phyloP scores from a whole-genome alignment of 2,888 invertebrate genomes.

The Netelia inedita region DNA sequence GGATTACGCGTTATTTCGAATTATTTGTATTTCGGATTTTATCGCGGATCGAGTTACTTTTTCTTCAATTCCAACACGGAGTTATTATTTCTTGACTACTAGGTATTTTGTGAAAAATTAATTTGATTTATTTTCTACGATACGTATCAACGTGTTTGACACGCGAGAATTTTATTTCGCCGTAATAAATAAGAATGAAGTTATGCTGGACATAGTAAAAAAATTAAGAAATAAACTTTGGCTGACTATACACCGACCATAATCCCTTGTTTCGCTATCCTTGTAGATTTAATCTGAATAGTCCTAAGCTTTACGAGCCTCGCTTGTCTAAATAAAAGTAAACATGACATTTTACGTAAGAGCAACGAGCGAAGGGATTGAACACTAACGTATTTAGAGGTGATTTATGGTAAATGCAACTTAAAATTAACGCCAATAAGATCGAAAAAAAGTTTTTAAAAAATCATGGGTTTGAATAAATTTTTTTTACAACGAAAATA shows the following conservation, averaged over 20 bases:
- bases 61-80: no score
- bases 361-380: no score
- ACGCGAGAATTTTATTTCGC: conserved; percentile 49
- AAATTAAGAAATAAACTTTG: conserved; percentile 41
- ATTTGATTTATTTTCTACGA: background rate
- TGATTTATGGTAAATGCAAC: no score
- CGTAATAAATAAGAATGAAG: conserved; percentile 50
- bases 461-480: no score
- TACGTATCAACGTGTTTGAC: conserved; percentile 15
- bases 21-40: background rate
- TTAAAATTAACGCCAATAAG: no score
- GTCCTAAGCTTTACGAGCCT: conserved; percentile 25
- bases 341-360: no score
- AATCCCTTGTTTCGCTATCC: conserved; percentile 3
- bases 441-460: no score
- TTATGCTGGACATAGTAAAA: background rate
- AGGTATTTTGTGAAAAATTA: no score
- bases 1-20: background rate
- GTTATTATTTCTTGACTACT: no score
- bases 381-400: no score
- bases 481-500: no score
- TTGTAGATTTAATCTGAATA: conserved; percentile 63
- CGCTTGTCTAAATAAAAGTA: background rate
- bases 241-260: conserved; percentile 32
- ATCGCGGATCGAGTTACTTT: background rate